Conservation (phyloP, 2,888 invertebrate genomes). For the Nymphalis urticae region DNA sequence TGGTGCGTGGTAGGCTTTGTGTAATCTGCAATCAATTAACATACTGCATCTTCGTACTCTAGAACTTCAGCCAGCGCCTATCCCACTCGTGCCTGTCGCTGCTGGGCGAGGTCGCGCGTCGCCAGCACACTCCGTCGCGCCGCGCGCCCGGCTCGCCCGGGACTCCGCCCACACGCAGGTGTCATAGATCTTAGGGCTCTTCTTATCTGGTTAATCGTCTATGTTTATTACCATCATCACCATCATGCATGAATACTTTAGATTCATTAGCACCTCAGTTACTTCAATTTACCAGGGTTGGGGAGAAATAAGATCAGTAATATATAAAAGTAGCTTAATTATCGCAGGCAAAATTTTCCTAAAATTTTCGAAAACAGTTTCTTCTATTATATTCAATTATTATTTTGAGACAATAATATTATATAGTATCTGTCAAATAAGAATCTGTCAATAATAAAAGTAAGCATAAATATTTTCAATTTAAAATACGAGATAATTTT, state of each 20-base stretch:
- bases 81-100: conserved; percentile 74
- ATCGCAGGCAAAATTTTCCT: too few relatives aligned
- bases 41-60: background rate
- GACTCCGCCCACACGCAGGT: conserved; percentile 51
- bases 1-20: too few relatives aligned
- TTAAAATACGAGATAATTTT: background rate
- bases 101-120: conserved; percentile 70
- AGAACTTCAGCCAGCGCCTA: conserved; percentile 78
- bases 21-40: background rate
- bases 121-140: conserved; percentile 53
- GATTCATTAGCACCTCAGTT: background rate
- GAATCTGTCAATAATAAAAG: too few relatives aligned
- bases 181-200: background rate
- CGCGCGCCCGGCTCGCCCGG: conserved; percentile 52
- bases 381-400: too few relatives aligned
- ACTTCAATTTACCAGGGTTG: background rate
- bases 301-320: too few relatives aligned
- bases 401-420: too few relatives aligned
- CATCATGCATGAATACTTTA: background rate
- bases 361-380: too few relatives aligned
- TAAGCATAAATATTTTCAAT: too few relatives aligned
- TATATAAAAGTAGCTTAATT: too few relatives aligned
- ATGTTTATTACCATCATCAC: background rate
- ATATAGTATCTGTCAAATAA: too few relatives aligned
- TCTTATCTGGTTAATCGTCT: background rate